Percentiles rank a stretch among this genome's conserved stretches.
Conservation (phyloP, 2,797 vertebrate genomes). For the Harpagifer antarcticus region DNA sequence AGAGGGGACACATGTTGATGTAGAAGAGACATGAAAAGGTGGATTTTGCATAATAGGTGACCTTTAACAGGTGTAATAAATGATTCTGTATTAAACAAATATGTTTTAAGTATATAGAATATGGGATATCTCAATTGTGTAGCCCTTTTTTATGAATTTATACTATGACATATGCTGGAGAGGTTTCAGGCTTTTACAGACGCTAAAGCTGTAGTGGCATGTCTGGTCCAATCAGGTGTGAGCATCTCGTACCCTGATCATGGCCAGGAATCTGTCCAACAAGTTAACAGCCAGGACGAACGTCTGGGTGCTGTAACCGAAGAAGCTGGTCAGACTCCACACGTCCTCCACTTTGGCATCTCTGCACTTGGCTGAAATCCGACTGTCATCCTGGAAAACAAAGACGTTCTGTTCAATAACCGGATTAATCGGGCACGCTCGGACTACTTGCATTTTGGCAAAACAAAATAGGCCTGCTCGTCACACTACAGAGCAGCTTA, state of each 20-base stretch:
- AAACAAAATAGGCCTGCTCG: not conserved
- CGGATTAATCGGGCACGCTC: not conserved
- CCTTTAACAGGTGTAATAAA: too few relatives aligned
- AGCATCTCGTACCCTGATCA: slow-evolving; percentile 90
- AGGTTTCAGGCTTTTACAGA: not conserved
- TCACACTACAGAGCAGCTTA: not conserved
- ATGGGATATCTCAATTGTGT: too few relatives aligned
- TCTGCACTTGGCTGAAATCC: slow-evolving; percentile 91
- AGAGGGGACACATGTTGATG: too few relatives aligned
- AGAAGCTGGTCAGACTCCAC: slow-evolving; percentile 96
- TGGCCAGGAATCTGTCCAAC: slow-evolving; percentile 96
- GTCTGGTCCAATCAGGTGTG: not conserved
- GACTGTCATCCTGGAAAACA: slow-evolving; percentile 85
- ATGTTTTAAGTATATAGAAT: too few relatives aligned
- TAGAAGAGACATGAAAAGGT: too few relatives aligned
- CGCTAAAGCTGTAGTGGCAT: rapidly evolving
- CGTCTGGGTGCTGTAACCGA: slow-evolving; percentile 95
- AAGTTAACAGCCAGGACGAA: slow-evolving; percentile 97
- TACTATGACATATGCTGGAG: too few relatives aligned
- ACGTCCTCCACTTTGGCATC: slow-evolving; percentile 96
- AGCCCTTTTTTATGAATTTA: too few relatives aligned
- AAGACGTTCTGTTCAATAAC: not conserved
- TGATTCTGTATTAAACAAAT: too few relatives aligned
- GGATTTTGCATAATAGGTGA: too few relatives aligned
- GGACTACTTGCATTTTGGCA: not conserved